phyloP scores from a whole-genome alignment of 2,113 vertebrate genomes.

The Apodemus speciosus region DNA sequence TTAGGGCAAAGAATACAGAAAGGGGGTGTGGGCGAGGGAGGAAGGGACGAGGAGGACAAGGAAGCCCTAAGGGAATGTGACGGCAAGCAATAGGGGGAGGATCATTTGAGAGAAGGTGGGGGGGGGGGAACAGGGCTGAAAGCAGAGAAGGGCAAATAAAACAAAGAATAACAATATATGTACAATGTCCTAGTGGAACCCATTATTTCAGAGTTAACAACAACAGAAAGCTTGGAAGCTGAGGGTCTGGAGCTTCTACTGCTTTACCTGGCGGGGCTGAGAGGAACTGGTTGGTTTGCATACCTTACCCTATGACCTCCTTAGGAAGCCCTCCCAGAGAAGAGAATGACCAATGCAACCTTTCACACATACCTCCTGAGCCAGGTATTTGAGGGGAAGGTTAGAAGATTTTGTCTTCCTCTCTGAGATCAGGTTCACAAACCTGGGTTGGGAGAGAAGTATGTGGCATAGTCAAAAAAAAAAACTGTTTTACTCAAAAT shows the following conservation, averaged over 20 bases:
- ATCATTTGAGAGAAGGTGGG: neutral
- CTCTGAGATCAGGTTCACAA: conserved; percentile 96
- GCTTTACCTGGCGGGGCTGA: neutral
- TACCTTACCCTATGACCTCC: conserved; percentile 5
- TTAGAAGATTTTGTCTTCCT: conserved; percentile 88
- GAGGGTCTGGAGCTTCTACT: conserved; percentile 6
- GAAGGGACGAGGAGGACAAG: neutral
- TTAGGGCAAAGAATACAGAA: neutral
- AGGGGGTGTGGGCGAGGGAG: neutral
- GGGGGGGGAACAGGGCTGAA: neutral
- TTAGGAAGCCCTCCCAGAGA: conserved; percentile 44
- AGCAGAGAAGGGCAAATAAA: neutral
- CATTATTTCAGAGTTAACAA: neutral
- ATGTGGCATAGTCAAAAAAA: conserved; percentile 66
- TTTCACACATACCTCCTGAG: conserved; percentile 86
- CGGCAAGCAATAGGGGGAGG: neutral
- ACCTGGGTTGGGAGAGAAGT: conserved; percentile 82
- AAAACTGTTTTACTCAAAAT: conserved; percentile 58
- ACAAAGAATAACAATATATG: neutral
- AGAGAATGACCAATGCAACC: conserved; percentile 31
- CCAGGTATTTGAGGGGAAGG: conserved; percentile 90
- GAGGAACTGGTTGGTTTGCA: conserved; percentile 38
- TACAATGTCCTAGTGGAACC: neutral
- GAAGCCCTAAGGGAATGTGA: neutral
- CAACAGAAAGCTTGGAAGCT: neutral